Evolutionary conservation across 2,888 invertebrate genomes (phyloP).

Genomic region (Xylophagus ater): DNA sequence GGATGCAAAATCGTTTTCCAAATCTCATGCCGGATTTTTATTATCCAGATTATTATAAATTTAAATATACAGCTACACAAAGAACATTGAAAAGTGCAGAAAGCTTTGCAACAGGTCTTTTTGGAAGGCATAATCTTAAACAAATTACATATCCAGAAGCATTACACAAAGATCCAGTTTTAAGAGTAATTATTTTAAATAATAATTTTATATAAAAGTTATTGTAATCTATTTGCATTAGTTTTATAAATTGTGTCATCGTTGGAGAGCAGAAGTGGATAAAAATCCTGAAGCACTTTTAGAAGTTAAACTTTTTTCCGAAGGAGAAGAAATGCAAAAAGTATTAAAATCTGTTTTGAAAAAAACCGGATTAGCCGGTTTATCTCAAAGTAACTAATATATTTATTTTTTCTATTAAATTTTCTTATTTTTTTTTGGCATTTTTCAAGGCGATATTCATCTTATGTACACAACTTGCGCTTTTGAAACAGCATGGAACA

Average conservation of each 20-base stretch:
- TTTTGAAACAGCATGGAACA: conserved; percentile 74
- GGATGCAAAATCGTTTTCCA: conserved; percentile 63
- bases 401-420: no score
- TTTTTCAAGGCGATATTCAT: conserved; percentile 44
- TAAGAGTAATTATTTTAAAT: conserved; percentile 45
- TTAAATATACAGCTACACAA: conserved; percentile 66
- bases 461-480: conserved; percentile 64
- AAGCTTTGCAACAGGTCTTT: conserved; percentile 63
- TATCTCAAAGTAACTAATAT: conserved; percentile 29
- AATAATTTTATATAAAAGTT: neutral
- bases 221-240: conserved; percentile 32
- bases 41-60: conserved; percentile 43
- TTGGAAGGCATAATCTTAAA: conserved; percentile 51
- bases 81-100: conserved; percentile 64
- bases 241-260: conserved; percentile 68
- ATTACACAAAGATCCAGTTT: conserved; percentile 49
- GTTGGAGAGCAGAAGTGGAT: conserved; percentile 58
- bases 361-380: conserved; percentile 50
- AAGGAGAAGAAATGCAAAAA: conserved; percentile 45
- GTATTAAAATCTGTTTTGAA: conserved; percentile 41
- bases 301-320: conserved; percentile 46
- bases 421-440: conserved; percentile 1
- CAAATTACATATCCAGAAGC: conserved; percentile 55
- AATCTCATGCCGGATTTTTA: conserved; percentile 50
- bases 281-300: conserved; percentile 50